These are phyloP conservation scores for Ovis aries DNA, from an alignment of 2,113 vertebrate species.

Conservation along the genomic window DNA sequence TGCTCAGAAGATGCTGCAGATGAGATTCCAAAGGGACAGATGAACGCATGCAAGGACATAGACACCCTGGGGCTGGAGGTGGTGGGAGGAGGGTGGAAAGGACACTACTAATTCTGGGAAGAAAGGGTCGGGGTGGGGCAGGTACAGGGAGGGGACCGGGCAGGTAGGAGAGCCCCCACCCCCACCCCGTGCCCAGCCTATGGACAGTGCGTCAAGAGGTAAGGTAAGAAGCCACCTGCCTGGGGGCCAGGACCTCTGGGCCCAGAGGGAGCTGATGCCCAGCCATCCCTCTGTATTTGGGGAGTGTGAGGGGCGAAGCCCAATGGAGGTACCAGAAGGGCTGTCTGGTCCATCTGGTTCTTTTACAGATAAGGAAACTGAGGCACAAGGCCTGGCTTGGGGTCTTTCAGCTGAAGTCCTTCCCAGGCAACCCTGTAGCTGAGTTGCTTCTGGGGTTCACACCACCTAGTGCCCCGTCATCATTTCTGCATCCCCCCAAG, in stretches of 20 bases:
- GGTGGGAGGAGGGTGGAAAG: not conserved
- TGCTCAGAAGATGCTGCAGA: not conserved
- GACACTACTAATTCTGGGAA: no score
- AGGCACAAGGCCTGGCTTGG: not conserved
- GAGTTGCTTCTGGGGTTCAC: not conserved
- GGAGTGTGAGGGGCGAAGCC: not conserved
- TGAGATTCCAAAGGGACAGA: not conserved
- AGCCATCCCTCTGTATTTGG: not conserved
- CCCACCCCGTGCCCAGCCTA: not conserved
- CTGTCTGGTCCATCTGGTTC: not conserved
- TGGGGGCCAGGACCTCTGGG: not conserved
- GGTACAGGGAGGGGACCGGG: not conserved
- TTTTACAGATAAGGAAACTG: not conserved
- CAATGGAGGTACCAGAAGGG: not conserved
- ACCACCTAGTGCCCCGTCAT: no score
- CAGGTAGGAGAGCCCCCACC: not conserved
- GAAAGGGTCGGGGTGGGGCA: fast-evolving
- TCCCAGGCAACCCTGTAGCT: not conserved
- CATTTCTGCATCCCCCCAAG: not conserved
- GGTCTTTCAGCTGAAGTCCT: not conserved
- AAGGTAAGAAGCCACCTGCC: not conserved
- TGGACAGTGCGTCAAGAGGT: fast-evolving
- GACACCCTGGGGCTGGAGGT: not conserved
- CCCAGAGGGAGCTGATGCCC: not conserved
- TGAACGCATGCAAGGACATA: fast-evolving